These are phyloP conservation scores for Phrixothrix hirtus DNA, from an alignment of 2,888 invertebrate species.

Conservation along the genomic window DNA sequence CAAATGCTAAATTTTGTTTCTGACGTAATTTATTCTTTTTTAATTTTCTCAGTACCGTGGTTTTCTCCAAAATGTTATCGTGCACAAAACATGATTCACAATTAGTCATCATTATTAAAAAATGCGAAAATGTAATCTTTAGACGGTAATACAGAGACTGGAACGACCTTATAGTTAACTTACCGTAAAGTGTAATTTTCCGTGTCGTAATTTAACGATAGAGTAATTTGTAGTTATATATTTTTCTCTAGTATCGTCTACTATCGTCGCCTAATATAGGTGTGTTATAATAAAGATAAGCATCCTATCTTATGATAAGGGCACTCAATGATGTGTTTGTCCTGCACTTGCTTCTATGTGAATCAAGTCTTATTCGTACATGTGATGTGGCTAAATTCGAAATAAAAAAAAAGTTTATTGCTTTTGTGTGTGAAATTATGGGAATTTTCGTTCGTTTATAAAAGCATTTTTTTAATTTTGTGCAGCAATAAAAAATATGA, in stretches of 20 bases:
- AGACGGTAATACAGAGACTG: not conserved
- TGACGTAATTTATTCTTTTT: too few species aligned
- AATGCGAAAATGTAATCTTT: not conserved
- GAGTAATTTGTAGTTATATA: constrained; percentile 2
- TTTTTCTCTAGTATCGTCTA: constrained; percentile 2
- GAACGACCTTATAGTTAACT: too few species aligned
- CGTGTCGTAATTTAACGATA: constrained; percentile 14
- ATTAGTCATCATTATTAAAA: not conserved
- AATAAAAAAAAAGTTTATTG: constrained; percentile 18
- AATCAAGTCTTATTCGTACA: constrained; percentile 13
- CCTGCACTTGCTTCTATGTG: constrained; percentile 27
- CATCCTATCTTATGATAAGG: constrained; percentile 24
- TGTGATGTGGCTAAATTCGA: constrained; percentile 27
- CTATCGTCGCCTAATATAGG: constrained; percentile 5
- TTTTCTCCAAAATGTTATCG: not conserved
- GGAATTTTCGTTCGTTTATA: not conserved
- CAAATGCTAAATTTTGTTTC: not conserved
- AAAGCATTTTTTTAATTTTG: constrained; percentile 14
- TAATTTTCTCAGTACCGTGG: too few species aligned
- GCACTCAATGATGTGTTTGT: constrained; percentile 12
- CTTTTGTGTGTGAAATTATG: constrained; percentile 25
- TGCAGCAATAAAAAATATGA: constrained; percentile 23
- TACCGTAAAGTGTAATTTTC: constrained; percentile 22
- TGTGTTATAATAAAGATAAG: constrained; percentile 25
- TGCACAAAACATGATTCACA: not conserved